Evolutionary conservation across 1,140 invertebrate species (phyloP).

Genomic region (Oryzaephilus surinamensis): DNA sequence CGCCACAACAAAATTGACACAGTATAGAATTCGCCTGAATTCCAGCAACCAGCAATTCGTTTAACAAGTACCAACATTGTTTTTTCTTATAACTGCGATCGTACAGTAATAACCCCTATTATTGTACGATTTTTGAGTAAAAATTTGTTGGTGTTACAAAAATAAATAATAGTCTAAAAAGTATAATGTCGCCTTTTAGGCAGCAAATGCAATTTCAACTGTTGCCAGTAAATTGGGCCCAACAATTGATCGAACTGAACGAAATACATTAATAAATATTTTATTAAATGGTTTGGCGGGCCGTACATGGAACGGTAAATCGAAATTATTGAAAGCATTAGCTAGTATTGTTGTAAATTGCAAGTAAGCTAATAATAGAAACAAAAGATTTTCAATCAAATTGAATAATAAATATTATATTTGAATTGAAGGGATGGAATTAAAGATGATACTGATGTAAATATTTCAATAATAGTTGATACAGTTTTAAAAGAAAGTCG

Average conservation of each 20-base stretch:
- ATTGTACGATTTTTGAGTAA: no score
- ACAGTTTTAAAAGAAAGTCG: slow-evolving; percentile 65
- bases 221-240: slow-evolving; percentile 63
- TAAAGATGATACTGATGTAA: slow-evolving; percentile 34
- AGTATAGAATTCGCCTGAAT: no score
- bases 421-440: slow-evolving; percentile 36
- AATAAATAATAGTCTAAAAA: no score
- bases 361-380: slow-evolving; percentile 50
- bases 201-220: slow-evolving; percentile 68
- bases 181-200: no score
- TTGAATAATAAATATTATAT: no score
- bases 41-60: no score
- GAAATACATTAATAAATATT: slow-evolving; percentile 55
- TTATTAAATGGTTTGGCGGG: slow-evolving; percentile 65
- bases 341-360: slow-evolving; percentile 57
- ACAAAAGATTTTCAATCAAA: no score
- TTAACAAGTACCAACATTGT: no score
- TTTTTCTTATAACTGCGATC: no score
- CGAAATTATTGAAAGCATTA: slow-evolving; percentile 65
- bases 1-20: no score
- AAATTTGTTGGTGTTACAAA: no score
- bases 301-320: slow-evolving; percentile 81
- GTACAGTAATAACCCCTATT: no score
- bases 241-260: slow-evolving; percentile 52
- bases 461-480: slow-evolving; percentile 45